Evolutionary conservation across 2,888 invertebrate species (phyloP).

Genomic region (Ctena decussata): DNA sequence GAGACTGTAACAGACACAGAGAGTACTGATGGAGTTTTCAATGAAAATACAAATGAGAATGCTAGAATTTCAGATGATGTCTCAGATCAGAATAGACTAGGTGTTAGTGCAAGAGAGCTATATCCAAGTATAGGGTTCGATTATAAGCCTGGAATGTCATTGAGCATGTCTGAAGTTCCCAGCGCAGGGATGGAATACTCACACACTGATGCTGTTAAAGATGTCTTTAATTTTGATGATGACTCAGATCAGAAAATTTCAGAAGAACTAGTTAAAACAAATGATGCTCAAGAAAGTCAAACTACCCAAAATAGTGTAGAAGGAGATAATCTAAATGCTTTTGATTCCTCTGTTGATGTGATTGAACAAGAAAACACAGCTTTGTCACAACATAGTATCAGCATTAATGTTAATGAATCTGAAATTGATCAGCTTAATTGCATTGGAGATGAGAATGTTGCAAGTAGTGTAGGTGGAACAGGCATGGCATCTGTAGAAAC

Average conservation of each 20-base stretch:
- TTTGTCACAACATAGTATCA: too few species aligned
- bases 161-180: slow-evolving; percentile 14
- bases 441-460: not conserved
- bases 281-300: too few species aligned
- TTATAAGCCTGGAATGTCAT: not conserved
- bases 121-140: not conserved
- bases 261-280: not conserved
- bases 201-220: slow-evolving; percentile 5
- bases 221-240: slow-evolving; percentile 10
- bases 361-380: too few species aligned
- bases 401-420: not conserved
- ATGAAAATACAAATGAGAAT: slow-evolving; percentile 6
- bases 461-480: not conserved
- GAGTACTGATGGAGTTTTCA: not conserved
- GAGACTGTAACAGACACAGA: not conserved
- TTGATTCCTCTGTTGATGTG: too few species aligned
- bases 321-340: too few species aligned
- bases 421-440: not conserved
- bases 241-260: not conserved
- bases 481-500: not conserved
- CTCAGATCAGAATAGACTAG: not conserved
- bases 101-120: not conserved
- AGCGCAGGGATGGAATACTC: slow-evolving; percentile 37
- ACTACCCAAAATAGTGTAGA: too few species aligned
- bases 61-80: not conserved